Evolutionary conservation across 2,888 invertebrate species (phyloP), one percentile per base, ranked within the genome.

Genomic region (Drosophila helvetica): DNA sequence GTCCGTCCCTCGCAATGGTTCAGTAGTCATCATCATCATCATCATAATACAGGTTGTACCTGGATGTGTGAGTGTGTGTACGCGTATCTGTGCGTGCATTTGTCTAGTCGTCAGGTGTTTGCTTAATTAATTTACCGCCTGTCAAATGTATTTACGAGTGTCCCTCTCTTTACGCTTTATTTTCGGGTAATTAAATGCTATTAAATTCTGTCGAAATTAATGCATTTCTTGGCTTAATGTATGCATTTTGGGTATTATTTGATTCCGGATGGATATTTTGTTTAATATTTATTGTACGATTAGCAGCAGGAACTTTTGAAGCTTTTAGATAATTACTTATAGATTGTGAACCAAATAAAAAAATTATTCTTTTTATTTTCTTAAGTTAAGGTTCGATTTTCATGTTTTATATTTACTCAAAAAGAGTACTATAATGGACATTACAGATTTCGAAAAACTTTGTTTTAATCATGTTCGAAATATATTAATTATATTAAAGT

Each of bases 121-220:
- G 72, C 53, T 71, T 81, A 81, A 82, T 82, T 82, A 85, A 87
- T 81, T 85, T 56, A 79, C 79, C 63, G 75, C 70, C 71, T 85
- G 78, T 80, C 79, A 78, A 81, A 76, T 74, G 63, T 48, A 18
- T 18, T 47, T 27, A n/a, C 25, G 27, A 19, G 15, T 54, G 10
- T 54, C 66, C 53, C 38, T 53, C 30, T 30, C 12, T 61, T 58
- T 42, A 27, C 22, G 53, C 19, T 62, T 55, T 48, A 15, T 47
- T 51, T 33, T 27, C 25, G 19, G 48, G 48, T 55, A 59, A 70
- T 69, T 60, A 69, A 60, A 59, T 54, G 30, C n/a, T 50, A 60
- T 51, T 70, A 50, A 54, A 30, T 67, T 30, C 65, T 30, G 53
- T 22, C 47, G 43, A 15, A n/a, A 22, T 42, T 27, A 62, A 50